Evolutionary conservation across 1,140 invertebrate genomes (phyloP).

Genomic region (Nymphalis io): DNA sequence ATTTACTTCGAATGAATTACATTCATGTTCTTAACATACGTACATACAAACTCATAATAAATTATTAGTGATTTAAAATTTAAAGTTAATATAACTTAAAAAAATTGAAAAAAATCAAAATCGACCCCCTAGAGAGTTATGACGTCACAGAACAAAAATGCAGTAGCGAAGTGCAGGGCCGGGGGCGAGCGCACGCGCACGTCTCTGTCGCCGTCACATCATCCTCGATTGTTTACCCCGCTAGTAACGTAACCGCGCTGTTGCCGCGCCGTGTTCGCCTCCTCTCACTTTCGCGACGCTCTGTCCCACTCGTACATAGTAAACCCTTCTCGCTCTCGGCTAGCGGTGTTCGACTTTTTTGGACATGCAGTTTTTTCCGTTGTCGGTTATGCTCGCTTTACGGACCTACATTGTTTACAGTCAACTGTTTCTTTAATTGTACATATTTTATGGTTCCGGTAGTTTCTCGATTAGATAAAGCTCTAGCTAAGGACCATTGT

Average conservation of each 20-base stretch:
- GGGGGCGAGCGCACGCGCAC: constrained; percentile 65
- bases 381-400: constrained; percentile 65
- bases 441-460: constrained; percentile 35
- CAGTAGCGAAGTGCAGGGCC: constrained; percentile 70
- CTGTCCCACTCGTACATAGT: constrained; percentile 49
- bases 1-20: no score
- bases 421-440: constrained; percentile 48
- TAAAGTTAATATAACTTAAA: no score
- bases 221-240: constrained; percentile 72
- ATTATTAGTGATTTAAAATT: no score
- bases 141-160: constrained; percentile 73
- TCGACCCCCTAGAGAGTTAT: constrained; percentile 35
- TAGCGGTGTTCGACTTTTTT: constrained; percentile 79
- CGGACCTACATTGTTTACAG: constrained; percentile 65
- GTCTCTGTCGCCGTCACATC: constrained; percentile 50
- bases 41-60: no score
- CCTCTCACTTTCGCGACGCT: constrained; percentile 76
- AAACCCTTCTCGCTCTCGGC: constrained; percentile 57
- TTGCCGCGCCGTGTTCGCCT: constrained; percentile 69
- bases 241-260: constrained; percentile 68
- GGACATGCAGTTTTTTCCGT: constrained; percentile 71
- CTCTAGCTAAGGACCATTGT: background rate
- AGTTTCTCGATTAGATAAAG: constrained; percentile 11
- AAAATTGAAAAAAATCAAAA: background rate
- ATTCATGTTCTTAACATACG: no score